These are phyloP conservation scores for Paralinhomoeus sp. DNA, from an alignment of 2,888 invertebrate genomes.

Conservation along the genomic window DNA sequence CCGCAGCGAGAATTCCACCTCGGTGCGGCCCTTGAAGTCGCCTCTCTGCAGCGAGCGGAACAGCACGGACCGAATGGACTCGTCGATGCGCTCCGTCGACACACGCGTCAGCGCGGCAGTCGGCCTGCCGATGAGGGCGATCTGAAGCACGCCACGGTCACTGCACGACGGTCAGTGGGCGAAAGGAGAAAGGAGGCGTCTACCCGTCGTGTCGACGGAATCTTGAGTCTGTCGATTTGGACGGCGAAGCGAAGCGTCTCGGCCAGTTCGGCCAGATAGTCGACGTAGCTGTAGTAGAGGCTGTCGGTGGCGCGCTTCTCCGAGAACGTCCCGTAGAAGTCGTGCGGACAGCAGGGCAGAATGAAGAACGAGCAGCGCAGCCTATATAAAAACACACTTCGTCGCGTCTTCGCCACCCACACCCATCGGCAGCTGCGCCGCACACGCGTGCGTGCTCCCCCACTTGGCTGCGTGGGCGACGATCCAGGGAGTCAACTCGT, in stretches of 20 bases:
- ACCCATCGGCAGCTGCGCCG: too few species aligned
- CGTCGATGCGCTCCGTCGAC: too few species aligned
- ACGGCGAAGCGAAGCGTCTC: slow-evolving; percentile 45
- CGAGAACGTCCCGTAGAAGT: slow-evolving; percentile 69
- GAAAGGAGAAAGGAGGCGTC: slow-evolving; percentile 34
- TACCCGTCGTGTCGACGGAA: slow-evolving; percentile 79
- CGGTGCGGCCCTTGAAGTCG: too few species aligned
- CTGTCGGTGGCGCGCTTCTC: slow-evolving; percentile 42
- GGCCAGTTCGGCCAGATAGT: slow-evolving; percentile 28
- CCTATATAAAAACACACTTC: slow-evolving; percentile 13
- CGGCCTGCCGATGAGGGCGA: too few species aligned
- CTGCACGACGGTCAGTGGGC: too few species aligned
- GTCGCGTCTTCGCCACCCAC: too few species aligned
- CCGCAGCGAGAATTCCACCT: too few species aligned
- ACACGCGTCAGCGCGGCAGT: too few species aligned
- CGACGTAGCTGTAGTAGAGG: slow-evolving; percentile 41
- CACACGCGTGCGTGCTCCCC: too few species aligned
- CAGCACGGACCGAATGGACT: too few species aligned
- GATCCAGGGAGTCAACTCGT: slow-evolving; percentile 96
- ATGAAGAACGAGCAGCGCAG: slow-evolving; percentile 48
- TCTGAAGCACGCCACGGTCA: too few species aligned
- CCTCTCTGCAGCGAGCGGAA: too few species aligned
- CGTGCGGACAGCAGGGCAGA: slow-evolving; percentile 78
- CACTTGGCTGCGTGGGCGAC: slow-evolving; percentile 67
- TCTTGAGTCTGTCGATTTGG: slow-evolving; percentile 54